Evolutionary conservation across 2,888 invertebrate genomes (phyloP).

Genomic region (Lycaena phlaeas): DNA sequence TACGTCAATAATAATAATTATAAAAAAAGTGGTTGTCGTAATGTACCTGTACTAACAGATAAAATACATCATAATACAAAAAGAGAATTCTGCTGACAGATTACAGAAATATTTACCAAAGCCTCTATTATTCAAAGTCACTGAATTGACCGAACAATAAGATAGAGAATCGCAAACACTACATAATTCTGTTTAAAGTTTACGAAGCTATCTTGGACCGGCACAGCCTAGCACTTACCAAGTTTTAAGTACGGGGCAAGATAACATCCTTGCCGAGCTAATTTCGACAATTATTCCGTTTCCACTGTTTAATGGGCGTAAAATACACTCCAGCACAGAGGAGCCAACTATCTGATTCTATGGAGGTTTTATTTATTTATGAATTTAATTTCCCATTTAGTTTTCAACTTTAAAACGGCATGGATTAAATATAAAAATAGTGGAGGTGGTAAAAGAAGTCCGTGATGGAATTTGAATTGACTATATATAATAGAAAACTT

Average conservation of each 20-base stretch:
- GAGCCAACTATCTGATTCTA: background rate
- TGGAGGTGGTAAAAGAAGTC: too few species aligned
- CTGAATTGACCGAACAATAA: background rate
- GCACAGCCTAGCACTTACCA: constrained; percentile 19
- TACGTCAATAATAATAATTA: too few species aligned
- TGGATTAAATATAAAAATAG: too few species aligned
- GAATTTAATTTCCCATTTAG: background rate
- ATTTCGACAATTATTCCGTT: constrained; percentile 10
- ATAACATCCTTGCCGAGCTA: constrained; percentile 15
- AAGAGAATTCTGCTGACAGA: too few species aligned
- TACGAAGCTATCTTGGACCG: constrained; percentile 21
- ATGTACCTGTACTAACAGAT: too few species aligned
- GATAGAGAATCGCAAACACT: background rate
- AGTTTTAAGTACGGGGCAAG: constrained; percentile 19
- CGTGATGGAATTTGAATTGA: too few species aligned
- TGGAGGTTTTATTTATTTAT: constrained; percentile 1
- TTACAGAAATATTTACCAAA: constrained; percentile 2
- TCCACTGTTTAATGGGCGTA: constrained; percentile 6
- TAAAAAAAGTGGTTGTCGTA: too few species aligned
- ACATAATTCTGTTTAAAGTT: constrained; percentile 1
- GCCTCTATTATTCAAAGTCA: background rate
- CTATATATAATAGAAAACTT: too few species aligned
- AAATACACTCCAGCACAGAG: constrained; percentile 4
- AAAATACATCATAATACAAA: too few species aligned
- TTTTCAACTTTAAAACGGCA: background rate